phyloP scores from a whole-genome alignment of 2,113 vertebrate species.

The Ahaetulla prasina region DNA sequence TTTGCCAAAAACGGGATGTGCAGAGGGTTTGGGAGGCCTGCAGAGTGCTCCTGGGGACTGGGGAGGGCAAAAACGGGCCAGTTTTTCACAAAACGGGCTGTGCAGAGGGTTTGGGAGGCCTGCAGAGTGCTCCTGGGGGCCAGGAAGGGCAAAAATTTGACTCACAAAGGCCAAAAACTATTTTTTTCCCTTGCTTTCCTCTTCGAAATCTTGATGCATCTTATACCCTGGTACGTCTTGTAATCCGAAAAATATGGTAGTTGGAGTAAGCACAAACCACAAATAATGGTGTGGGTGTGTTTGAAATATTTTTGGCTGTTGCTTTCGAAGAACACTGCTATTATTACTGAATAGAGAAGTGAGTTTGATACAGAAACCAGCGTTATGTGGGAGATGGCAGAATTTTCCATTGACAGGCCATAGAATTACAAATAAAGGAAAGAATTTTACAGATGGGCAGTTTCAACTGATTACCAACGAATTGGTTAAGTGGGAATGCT shows the following conservation, averaged over 20 bases:
- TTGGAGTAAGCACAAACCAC: neutral
- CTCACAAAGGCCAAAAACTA: too few relatives aligned
- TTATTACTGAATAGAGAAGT: neutral
- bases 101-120: too few relatives aligned
- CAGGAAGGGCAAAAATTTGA: too few relatives aligned
- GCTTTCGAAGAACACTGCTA: neutral
- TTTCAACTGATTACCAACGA: constrained; percentile 19
- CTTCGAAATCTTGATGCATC: too few relatives aligned
- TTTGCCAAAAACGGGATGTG: too few relatives aligned
- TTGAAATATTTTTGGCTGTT: neutral
- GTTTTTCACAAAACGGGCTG: too few relatives aligned
- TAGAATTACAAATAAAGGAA: constrained; percentile 9
- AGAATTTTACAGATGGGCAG: neutral
- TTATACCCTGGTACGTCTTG: too few relatives aligned
- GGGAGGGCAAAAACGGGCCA: too few relatives aligned
- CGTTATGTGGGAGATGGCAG: neutral
- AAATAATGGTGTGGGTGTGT: neutral
- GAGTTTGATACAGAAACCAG: neutral
- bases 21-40: too few relatives aligned
- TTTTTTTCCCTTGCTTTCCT: too few relatives aligned
- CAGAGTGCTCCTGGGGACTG: too few relatives aligned
- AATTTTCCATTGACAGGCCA: neutral
- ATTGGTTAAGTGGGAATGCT: neutral
- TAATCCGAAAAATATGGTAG: neutral
- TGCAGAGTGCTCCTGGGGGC: too few relatives aligned